These are phyloP conservation scores for Caenorhabditis latens DNA, from an alignment of 1,140 invertebrate species.

Conservation along the genomic window DNA sequence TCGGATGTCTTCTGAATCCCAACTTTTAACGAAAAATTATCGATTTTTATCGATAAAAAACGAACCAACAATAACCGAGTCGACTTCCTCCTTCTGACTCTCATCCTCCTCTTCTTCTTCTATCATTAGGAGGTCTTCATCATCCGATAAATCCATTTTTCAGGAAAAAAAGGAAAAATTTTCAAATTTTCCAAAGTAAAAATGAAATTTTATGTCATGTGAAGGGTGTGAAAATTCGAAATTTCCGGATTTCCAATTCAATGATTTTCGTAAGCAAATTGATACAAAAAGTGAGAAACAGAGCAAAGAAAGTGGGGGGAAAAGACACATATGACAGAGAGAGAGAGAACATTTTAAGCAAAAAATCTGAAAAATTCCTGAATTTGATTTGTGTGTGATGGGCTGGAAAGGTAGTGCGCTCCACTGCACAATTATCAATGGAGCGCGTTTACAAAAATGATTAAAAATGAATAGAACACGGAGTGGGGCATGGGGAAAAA, in stretches of 20 bases:
- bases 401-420: too few relatives aligned
- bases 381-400: too few relatives aligned
- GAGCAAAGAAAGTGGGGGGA: too few relatives aligned
- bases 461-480: too few relatives aligned
- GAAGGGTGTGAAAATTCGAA: neutral
- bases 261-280: neutral
- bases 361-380: too few relatives aligned
- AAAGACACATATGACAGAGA: too few relatives aligned
- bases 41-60: neutral
- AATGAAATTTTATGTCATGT: neutral
- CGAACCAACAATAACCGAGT: conserved; percentile 34
- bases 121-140: conserved; percentile 32
- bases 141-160: conserved; percentile 13
- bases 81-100: conserved; percentile 18
- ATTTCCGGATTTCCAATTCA: conserved; percentile 6
- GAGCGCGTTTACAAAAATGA: too few relatives aligned
- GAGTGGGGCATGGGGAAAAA: too few relatives aligned
- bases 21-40: neutral
- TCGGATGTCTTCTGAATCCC: conserved; percentile 28
- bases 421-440: too few relatives aligned
- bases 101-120: conserved; percentile 43
- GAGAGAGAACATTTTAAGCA: too few relatives aligned
- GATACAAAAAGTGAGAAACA: too few relatives aligned
- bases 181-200: too few relatives aligned
- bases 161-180: neutral